A percentile compares a stretch with the other conserved stretches of the same genome.
phyloP scores from a whole-genome alignment of 2,113 vertebrate species.

The Aphelocoma coerulescens region DNA sequence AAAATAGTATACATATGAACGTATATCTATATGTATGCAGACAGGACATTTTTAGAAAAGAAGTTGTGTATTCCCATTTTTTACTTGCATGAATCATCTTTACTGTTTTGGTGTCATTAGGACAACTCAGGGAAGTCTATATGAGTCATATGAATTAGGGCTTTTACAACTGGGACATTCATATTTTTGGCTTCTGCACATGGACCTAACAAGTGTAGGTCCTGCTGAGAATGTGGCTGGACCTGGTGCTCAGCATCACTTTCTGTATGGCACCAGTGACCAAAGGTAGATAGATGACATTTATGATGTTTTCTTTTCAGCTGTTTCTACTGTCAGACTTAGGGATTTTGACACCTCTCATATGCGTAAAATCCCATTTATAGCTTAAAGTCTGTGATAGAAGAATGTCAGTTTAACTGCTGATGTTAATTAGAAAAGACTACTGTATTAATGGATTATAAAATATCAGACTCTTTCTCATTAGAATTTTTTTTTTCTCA shows the following conservation, averaged over 20 bases:
- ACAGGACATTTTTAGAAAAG: neutral
- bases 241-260: neutral
- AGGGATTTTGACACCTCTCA: neutral
- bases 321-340: neutral
- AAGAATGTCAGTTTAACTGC: neutral
- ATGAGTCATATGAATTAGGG: slow-evolving; percentile 12
- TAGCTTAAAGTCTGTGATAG: neutral
- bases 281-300: neutral
- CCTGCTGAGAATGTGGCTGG: neutral
- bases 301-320: neutral
- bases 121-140: slow-evolving; percentile 5
- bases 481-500: neutral
- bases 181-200: slow-evolving; percentile 1
- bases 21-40: neutral
- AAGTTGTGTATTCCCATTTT: neutral
- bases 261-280: neutral
- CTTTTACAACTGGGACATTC: neutral
- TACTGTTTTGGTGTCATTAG: slow-evolving; percentile 35
- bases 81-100: slow-evolving; percentile 18
- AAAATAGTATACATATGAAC: neutral
- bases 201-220: neutral
- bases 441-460: neutral
- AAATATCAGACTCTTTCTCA: neutral
- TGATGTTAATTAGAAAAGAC: neutral
- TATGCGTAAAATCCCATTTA: neutral